Percentiles rank a stretch among this genome's conserved stretches.
These are phyloP conservation scores for Adelphocoris suturalis DNA, from an alignment of 2,888 invertebrate species.

Conservation along the genomic window DNA sequence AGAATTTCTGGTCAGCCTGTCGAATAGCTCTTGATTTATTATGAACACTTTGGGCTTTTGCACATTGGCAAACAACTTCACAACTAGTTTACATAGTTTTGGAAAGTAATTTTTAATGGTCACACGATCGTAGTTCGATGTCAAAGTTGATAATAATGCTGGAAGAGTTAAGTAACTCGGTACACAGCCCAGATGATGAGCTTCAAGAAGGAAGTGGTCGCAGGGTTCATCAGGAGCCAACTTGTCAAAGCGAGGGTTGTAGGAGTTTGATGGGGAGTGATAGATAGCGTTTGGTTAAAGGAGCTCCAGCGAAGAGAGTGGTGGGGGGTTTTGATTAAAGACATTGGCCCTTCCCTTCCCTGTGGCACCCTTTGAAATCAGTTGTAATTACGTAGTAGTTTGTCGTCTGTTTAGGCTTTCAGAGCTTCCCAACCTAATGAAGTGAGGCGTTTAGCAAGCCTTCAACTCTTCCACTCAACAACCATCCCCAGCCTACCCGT, in stretches of 20 bases:
- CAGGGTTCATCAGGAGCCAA: constrained; percentile 56
- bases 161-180: constrained; percentile 17
- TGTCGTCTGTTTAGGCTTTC: constrained; percentile 69
- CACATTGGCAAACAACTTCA: too few relatives aligned
- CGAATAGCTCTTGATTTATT: too few relatives aligned
- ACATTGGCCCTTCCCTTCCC: constrained; percentile 59
- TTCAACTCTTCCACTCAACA: constrained; percentile 26
- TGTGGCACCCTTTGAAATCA: constrained; percentile 69
- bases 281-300: constrained; percentile 66
- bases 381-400: constrained; percentile 70
- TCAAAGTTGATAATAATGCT: constrained; percentile 8
- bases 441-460: constrained; percentile 64
- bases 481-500: background rate
- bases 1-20: too few relatives aligned
- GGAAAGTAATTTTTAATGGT: background rate
- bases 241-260: constrained; percentile 49
- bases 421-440: constrained; percentile 59
- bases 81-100: background rate
- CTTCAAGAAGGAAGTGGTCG: constrained; percentile 39
- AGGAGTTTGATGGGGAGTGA: constrained; percentile 67
- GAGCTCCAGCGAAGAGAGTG: constrained; percentile 10
- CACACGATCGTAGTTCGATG: background rate
- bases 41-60: too few relatives aligned
- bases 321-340: constrained; percentile 63
- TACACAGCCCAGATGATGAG: constrained; percentile 37